These are phyloP conservation scores for Marasmarcha lunaedactyla DNA, from an alignment of 2,888 invertebrate species.

Conservation along the genomic window DNA sequence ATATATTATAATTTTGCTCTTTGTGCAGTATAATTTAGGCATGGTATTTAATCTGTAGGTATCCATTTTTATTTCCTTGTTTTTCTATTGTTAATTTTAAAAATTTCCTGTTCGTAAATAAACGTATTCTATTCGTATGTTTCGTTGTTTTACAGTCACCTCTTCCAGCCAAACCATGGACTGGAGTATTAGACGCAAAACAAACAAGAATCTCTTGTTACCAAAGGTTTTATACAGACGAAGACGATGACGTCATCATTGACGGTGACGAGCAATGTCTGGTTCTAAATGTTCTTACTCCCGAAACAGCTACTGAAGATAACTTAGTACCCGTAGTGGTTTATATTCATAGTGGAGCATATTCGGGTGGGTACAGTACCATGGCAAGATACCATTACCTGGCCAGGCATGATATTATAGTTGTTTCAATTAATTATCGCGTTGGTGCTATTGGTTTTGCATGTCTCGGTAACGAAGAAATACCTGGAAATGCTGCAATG, in stretches of 20 bases:
- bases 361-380: constrained; percentile 41
- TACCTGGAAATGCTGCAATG: constrained; percentile 87
- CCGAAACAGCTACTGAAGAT: constrained; percentile 31
- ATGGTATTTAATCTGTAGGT: no score
- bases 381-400: constrained; percentile 70
- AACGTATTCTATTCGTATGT: no score
- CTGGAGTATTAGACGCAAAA: constrained; percentile 29
- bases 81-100: no score
- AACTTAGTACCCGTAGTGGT: constrained; percentile 48
- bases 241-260: constrained; percentile 27
- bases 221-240: constrained; percentile 38
- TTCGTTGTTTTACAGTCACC: constrained; percentile 42
- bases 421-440: constrained; percentile 77
- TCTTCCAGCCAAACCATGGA: constrained; percentile 40
- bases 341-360: constrained; percentile 55
- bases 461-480: constrained; percentile 68
- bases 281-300: constrained; percentile 37
- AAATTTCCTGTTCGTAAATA: no score
- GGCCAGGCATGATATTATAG: constrained; percentile 75
- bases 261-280: constrained; percentile 49
- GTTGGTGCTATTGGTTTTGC: constrained; percentile 79
- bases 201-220: constrained; percentile 29
- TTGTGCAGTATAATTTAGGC: no score
- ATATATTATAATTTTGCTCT: no score
- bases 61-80: no score